phyloP scores from a whole-genome alignment of 2,797 vertebrate genomes.

The Falco naumanni region DNA sequence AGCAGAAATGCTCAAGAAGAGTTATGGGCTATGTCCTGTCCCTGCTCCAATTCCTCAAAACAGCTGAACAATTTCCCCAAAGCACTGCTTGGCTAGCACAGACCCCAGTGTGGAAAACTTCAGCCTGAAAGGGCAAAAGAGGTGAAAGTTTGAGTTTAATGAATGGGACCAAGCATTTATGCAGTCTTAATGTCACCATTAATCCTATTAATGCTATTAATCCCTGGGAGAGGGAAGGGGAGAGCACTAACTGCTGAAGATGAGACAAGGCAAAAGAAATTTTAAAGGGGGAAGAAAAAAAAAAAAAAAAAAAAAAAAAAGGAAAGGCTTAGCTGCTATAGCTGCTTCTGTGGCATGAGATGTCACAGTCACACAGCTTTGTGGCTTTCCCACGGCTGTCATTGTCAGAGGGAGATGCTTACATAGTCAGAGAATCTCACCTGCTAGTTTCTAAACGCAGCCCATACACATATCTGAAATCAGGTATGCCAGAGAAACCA shows the following conservation, averaged over 20 bases:
- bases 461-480: not conserved
- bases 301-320: not conserved
- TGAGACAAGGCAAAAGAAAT: not conserved
- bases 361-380: not conserved
- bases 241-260: not conserved
- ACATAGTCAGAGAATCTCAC: not conserved
- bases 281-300: not conserved
- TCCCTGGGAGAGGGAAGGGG: not conserved
- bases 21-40: constrained; percentile 29
- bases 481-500: accelerated
- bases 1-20: not conserved
- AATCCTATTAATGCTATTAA: not conserved
- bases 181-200: not conserved
- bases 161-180: not conserved
- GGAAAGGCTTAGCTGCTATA: not conserved
- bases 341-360: not conserved
- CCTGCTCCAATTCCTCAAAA: constrained; percentile 26
- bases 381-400: not conserved
- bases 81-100: not conserved
- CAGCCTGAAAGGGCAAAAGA: constrained; percentile 10
- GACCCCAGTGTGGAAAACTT: not conserved
- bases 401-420: accelerated
- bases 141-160: not conserved
- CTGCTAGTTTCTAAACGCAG: not conserved
- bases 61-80: constrained; percentile 37